Percentiles rank a stretch among this genome's conserved stretches.
Conservation (phyloP, 2,888 invertebrate species). For the Himalopsyche anomala region DNA sequence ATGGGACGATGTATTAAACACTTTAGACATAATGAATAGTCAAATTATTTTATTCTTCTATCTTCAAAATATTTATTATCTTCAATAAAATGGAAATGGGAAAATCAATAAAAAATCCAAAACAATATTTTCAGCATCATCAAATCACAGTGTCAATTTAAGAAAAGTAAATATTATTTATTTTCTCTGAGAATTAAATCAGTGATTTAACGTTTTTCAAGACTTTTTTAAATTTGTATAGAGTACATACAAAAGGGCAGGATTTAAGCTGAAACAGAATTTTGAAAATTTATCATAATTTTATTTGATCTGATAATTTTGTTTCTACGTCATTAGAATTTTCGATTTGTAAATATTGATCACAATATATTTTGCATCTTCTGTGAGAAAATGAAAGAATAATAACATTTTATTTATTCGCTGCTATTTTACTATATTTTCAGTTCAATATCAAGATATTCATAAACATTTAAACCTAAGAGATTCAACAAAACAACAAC, state of each 20-base stretch:
- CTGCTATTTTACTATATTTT: slow-evolving; percentile 48
- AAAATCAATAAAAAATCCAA: slow-evolving; percentile 34
- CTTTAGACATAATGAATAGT: slow-evolving; percentile 40
- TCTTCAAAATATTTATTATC: slow-evolving; percentile 43
- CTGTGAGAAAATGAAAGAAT: slow-evolving; percentile 34
- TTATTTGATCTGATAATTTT: slow-evolving; percentile 13
- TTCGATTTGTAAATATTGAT: not conserved
- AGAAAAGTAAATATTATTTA: not conserved
- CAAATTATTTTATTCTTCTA: slow-evolving; percentile 42
- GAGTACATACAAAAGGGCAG: slow-evolving; percentile 22
- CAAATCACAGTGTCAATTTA: slow-evolving; percentile 7
- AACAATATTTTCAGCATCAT: slow-evolving; percentile 22
- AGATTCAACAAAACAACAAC: slow-evolving; percentile 47
- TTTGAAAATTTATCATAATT: not conserved
- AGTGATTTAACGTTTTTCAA: not conserved
- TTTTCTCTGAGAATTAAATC: not conserved
- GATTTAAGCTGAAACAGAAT: slow-evolving; percentile 29
- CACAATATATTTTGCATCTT: slow-evolving; percentile 12
- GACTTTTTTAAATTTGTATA: not conserved
- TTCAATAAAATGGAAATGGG: slow-evolving; percentile 40
- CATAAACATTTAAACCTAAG: slow-evolving; percentile 49
- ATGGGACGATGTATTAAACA: slow-evolving; percentile 42
- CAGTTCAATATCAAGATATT: slow-evolving; percentile 51
- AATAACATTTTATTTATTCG: slow-evolving; percentile 39
- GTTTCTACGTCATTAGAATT: not conserved